Evolutionary conservation across 2,888 invertebrate genomes (phyloP).

Genomic region (Pilophorus perplexus): DNA sequence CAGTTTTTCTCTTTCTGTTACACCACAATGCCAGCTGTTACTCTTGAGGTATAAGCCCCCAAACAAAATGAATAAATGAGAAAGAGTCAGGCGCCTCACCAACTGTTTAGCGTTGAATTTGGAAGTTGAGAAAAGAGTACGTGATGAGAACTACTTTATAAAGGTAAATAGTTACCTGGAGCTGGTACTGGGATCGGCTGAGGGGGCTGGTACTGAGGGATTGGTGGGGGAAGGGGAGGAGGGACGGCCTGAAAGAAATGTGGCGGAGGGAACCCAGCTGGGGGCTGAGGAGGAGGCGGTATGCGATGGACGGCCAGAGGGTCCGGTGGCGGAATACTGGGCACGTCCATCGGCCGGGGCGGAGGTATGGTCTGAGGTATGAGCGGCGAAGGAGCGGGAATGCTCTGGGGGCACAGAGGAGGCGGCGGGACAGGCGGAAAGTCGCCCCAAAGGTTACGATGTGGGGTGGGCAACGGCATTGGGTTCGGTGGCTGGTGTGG

Average conservation of each 20-base stretch:
- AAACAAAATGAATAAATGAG: no score
- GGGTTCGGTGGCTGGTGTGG: not conserved
- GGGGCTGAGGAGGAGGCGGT: conserved; percentile 43
- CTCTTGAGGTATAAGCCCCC: no score
- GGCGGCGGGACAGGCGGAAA: conserved; percentile 51
- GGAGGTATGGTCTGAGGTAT: conserved; percentile 53
- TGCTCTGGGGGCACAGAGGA: conserved; percentile 29
- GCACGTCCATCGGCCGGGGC: conserved; percentile 59
- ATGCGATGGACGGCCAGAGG: conserved; percentile 50
- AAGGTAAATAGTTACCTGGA: conserved; percentile 32
- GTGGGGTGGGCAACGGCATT: not conserved
- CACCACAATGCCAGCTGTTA: no score
- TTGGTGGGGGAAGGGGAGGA: conserved; percentile 51
- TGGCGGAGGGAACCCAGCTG: conserved; percentile 50
- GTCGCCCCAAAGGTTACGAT: conserved; percentile 1
- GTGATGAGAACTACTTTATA: no score
- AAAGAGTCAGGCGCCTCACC: no score
- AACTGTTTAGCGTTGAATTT: no score
- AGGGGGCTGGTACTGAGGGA: conserved; percentile 51
- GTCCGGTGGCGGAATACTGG: conserved; percentile 54
- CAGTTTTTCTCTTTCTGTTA: no score
- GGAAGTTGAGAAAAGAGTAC: no score
- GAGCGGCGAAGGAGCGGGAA: conserved; percentile 25
- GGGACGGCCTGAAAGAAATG: conserved; percentile 52
- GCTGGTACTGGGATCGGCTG: conserved; percentile 49